phyloP scores from a whole-genome alignment of 2,888 invertebrate genomes.

The Pristionchus exspectatus region DNA sequence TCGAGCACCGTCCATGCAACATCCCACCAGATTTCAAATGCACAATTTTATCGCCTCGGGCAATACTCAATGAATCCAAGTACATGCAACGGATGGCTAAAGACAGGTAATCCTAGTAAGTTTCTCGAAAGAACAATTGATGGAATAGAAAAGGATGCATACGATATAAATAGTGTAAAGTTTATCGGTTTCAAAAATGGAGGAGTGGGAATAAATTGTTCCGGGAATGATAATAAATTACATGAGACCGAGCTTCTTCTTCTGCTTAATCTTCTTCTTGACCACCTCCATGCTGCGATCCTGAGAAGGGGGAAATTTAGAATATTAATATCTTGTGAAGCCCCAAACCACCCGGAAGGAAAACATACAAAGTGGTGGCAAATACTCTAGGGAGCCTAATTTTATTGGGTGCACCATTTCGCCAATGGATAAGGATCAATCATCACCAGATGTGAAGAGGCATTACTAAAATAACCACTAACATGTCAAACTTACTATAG shows the following conservation, averaged over 20 bases:
- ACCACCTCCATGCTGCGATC: conserved; percentile 91
- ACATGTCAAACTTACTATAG: too few species aligned
- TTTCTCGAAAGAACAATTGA: background rate
- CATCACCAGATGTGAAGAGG: background rate
- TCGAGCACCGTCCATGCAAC: background rate
- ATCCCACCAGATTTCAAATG: background rate
- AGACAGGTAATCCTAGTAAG: background rate
- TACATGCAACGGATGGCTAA: background rate
- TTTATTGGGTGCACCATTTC: background rate
- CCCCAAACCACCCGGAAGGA: background rate
- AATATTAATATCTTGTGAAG: background rate
- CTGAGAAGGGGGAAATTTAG: conserved; percentile 1
- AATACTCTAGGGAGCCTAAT: background rate
- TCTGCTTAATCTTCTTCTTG: conserved; percentile 95
- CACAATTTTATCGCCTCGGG: conserved; percentile 20
- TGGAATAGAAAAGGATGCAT: background rate
- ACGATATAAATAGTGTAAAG: background rate
- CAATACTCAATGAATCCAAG: background rate
- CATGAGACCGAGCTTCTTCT: conserved; percentile 85
- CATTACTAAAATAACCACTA: too few species aligned
- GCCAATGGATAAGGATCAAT: too few species aligned
- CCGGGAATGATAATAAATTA: background rate
- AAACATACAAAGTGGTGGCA: background rate
- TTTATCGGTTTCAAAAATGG: background rate
- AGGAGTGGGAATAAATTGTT: background rate